Evolutionary conservation across 2,113 vertebrate genomes (phyloP), one percentile per base, ranked within the genome.

Genomic region (Hippolais icterina): DNA sequence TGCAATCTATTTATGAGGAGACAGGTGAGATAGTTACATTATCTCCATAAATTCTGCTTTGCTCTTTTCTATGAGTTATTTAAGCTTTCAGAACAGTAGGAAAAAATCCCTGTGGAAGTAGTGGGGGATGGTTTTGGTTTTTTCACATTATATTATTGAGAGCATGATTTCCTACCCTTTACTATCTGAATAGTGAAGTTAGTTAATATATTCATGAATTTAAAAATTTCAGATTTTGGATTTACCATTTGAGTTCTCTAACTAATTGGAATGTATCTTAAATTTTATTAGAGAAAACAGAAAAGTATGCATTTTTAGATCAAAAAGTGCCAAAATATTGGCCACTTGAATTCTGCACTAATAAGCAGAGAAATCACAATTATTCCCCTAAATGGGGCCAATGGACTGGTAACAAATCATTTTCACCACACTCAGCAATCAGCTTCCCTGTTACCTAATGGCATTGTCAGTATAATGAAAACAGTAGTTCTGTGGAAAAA

Each of bases 1-100:
- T 92, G 19, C 20, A 78, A 53, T 94, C 65, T 78, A 35, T 84
- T 96, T 80, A 41, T 65, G 28, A 74, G 75, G 33, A 94, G n/a
- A 29, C 71, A 94, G 64, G 79, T 92, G 54, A 94, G 60, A 56
- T 57, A 44, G 90, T 90, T 95, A 76, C 50, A 79, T 72, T 91
- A 79, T 41, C 35, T 89, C 63, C 85, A 90, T 95, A 76, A 89
- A 82, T 93, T 85, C 46, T 57, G 7, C 61, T 89, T 92, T 90
- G 18, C 37, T 86, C 10, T 91, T 90, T 90, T 28, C 56, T 80
- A 0, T 53, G 35, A 70, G 33, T 66, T 94, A 74, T 44, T 84
- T 25, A 85, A 83, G n/a, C 35, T 90, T 92, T 78, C 61, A 89
- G 33, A 83, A 87, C 90, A 66, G 42, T 24, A 87, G 31, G 15